Base-by-base conservation (phyloP, 2,797 vertebrate species). In the Syngnathus rostellatus region DNA sequence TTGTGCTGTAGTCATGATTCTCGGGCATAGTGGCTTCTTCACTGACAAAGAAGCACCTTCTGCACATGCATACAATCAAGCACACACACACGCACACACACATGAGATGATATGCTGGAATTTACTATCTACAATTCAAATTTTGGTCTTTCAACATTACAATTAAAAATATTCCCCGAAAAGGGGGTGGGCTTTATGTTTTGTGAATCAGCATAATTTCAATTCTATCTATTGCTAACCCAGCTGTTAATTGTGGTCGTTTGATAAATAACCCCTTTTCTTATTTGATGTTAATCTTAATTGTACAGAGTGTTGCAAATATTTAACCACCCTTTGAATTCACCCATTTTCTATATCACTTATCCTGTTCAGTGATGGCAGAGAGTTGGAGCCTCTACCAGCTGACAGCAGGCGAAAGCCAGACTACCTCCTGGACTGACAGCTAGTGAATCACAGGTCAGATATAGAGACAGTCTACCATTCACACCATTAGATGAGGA, bases 1-100 rank as follows among this genome's bases (percentile, higher is more conserved):
- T 78, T 78, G 46, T 76, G 77, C 81, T 67, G 61, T 68, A 77
- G 78, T 81, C 77, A 65, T 75, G 70, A 66, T 37, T 80, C 84
- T 87, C 59, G 64, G 68, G 77, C 80, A 68, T 16, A 66, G 80
- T 78, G 70, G 77, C 71, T 55, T 63, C 55, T 81, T 83, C 73
- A 66, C 76, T 69, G 72, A 79, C 78, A 81, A 77, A 80, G 78
- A 76, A 63, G 73, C 54, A 63, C 74, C 75, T 71, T 46, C 31
- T 31, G 31, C 31, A 31, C 31, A 31, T 31, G 31, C 31, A 31
- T 31, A 31, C 31, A 31, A 31, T 31, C 31, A 31, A 31, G 68
- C 21, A 68, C 53, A 66, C 8, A 14, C 9, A 5, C 57, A 19
- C 57, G 8, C 57, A 59, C 55, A 38, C 31, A 8, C 37, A 4